A percentile compares a stretch with the other conserved stretches of the same genome.
phyloP scores from a whole-genome alignment of 2,797 vertebrate genomes.

The Eupleurogrammus muticus region DNA sequence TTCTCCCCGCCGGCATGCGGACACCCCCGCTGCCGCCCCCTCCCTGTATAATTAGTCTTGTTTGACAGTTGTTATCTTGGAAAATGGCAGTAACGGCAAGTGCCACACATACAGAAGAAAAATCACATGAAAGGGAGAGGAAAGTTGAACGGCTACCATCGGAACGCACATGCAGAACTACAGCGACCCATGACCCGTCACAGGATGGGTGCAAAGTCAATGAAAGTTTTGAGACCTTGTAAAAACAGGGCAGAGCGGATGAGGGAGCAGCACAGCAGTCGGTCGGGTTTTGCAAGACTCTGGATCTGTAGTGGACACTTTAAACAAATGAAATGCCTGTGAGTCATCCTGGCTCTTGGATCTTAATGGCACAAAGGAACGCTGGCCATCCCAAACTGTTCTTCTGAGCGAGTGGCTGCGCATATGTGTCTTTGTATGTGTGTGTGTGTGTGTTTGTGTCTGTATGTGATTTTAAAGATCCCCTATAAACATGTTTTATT shows the following conservation, averaged over 20 bases:
- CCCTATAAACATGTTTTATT: not conserved
- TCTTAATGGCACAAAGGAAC: conserved; percentile 52
- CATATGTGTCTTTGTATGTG: not conserved
- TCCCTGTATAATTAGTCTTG: conserved; percentile 74
- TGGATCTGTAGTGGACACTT: conserved; percentile 45
- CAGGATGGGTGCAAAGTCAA: conserved; percentile 42
- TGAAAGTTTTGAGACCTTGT: conserved; percentile 38
- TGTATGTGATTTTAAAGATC: conserved; percentile 27
- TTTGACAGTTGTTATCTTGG: conserved; percentile 82
- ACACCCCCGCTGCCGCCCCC: conserved; percentile 43
- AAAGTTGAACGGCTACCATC: conserved; percentile 63
- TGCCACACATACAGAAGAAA: conserved; percentile 58
- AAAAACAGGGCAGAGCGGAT: conserved; percentile 54
- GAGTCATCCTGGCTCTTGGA: conserved; percentile 52
- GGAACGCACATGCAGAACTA: conserved; percentile 59
- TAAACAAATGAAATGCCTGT: conserved; percentile 59
- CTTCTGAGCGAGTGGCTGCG: conserved; percentile 10
- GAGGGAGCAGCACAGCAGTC: conserved; percentile 44
- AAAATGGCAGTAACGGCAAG: conserved; percentile 72
- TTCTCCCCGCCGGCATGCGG: conserved; percentile 45
- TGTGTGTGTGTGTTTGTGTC: conserved; percentile 21
- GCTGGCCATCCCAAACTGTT: conserved; percentile 42
- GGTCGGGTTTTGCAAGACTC: conserved; percentile 34
- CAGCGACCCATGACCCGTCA: conserved; percentile 44
- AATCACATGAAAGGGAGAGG: conserved; percentile 56